A percentile compares a stretch with the other conserved stretches of the same genome.
These are phyloP conservation scores for Okamejei kenojei DNA, from an alignment of 2,797 vertebrate genomes.

Conservation along the genomic window DNA sequence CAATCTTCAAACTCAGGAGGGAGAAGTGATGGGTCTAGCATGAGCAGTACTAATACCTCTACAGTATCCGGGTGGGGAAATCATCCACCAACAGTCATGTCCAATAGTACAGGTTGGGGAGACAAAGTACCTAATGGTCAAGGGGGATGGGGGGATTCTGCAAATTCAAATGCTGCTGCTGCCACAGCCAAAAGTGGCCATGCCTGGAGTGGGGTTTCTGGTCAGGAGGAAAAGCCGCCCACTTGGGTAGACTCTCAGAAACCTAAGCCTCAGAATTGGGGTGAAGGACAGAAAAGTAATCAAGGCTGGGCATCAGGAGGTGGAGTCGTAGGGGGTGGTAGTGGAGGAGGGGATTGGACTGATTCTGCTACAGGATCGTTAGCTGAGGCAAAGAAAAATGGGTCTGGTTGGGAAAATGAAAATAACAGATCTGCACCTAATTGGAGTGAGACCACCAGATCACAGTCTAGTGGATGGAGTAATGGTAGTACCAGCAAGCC, in stretches of 20 bases:
- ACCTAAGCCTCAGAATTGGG: conserved; percentile 77
- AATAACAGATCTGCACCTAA: conserved; percentile 60
- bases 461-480: conserved; percentile 65
- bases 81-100: conserved; percentile 66
- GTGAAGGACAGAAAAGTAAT: conserved; percentile 73
- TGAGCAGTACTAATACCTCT: conserved; percentile 75
- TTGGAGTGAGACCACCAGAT: conserved; percentile 71
- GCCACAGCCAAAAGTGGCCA: conserved; percentile 73
- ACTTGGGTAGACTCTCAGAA: conserved; percentile 81
- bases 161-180: conserved; percentile 72
- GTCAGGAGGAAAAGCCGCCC: conserved; percentile 79
- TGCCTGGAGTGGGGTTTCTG: conserved; percentile 71
- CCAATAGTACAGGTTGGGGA: conserved; percentile 77
- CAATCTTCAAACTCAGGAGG: conserved; percentile 79
- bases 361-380: conserved; percentile 70
- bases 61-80: conserved; percentile 78
- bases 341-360: conserved; percentile 54
- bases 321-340: background rate
- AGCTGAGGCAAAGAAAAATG: conserved; percentile 78
- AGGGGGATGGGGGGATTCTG: conserved; percentile 77
- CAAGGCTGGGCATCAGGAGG: conserved; percentile 72
- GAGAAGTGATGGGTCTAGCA: conserved; percentile 73
- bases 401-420: conserved; percentile 82
- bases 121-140: conserved; percentile 80
- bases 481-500: conserved; percentile 65